Base-by-base conservation (phyloP, 2,113 vertebrate species). In the Potamarius usumacintae region DNA sequence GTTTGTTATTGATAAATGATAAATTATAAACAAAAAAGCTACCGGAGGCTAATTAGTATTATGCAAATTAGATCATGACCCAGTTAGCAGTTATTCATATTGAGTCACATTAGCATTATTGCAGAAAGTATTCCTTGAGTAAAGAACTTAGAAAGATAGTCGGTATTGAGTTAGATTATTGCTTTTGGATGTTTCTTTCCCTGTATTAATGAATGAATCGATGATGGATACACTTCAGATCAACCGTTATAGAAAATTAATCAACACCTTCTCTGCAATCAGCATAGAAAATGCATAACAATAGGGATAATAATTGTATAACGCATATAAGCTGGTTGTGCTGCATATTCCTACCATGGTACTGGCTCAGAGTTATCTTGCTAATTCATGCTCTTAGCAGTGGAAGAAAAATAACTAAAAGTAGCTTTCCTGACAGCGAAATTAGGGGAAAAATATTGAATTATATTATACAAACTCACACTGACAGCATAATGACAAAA, bases 21-120 rank as follows among this genome's bases (percentile, higher is more conserved):
- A 12, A 62, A 62, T 48, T 57, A 62, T 62, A 62, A 82, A 81
- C 42, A 9, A 60, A 60, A 42, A 48, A 62, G 30, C 79, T 82
- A 82, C 57, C 62, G 79, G 79, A 82, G 30, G 30, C 79, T 58
- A 62, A 82, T 82, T 82, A 82, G 79, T 82, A 62, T 82, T 62
- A 62, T 82, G 79, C 1, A 82, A 82, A 82, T 82, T 10, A 82
- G 57, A 82, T 82, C 79, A 82, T 62, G 79, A 62, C 79, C 57
- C 30, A 82, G 79, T 62, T 82, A 82, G 27, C 30, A 57, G 27
- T 42, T 82, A 82, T 62, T 48, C 58, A 42, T 42, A 82, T 22
- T 4, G 57, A 82, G 34, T 0, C 15, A 20, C 27, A 57, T 57
- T 79, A 57, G 77, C n/a, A 57, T 60, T 60, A 60, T 10, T 81